Conservation (phyloP, 1,140 invertebrate species). For the Micrasema longulum region DNA sequence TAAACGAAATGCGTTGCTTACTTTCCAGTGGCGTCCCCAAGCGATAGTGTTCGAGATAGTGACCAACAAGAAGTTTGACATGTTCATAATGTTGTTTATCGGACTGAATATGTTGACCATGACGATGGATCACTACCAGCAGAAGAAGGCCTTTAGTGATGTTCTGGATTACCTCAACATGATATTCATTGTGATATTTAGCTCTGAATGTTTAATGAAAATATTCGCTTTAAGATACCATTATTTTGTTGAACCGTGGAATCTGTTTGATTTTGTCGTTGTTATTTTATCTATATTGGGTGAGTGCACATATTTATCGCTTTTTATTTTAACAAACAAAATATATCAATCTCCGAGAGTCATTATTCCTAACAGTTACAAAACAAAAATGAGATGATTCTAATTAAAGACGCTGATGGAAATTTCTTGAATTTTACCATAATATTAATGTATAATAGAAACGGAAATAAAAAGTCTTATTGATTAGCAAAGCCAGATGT, state of each 20-base stretch:
- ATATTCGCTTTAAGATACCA: slow-evolving; percentile 96
- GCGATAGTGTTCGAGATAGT: slow-evolving; percentile 97
- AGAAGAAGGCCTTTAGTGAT: slow-evolving; percentile 83
- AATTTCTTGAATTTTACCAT: too few relatives aligned
- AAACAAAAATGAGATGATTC: too few relatives aligned
- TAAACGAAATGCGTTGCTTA: slow-evolving; percentile 56
- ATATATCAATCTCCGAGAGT: too few relatives aligned
- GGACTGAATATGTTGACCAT: slow-evolving; percentile 98
- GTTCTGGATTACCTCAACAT: slow-evolving; percentile 93
- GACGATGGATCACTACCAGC: slow-evolving; percentile 96
- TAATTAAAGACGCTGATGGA: too few relatives aligned
- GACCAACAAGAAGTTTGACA: slow-evolving; percentile 98
- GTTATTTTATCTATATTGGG: slow-evolving; percentile 98
- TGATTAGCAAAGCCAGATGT: too few relatives aligned
- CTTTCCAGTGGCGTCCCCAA: slow-evolving; percentile 92
- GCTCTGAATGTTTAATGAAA: slow-evolving; percentile 96
- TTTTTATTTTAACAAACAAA: too few relatives aligned
- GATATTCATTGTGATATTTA: slow-evolving; percentile 99
- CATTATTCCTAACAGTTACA: too few relatives aligned
- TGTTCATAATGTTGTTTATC: slow-evolving; percentile 99
- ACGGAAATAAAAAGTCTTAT: too few relatives aligned
- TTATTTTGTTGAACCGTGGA: slow-evolving; percentile 99
- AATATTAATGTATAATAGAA: too few relatives aligned
- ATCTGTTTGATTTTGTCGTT: slow-evolving; percentile 99
- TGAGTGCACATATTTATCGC: slow-evolving; percentile 72